phyloP scores from a whole-genome alignment of 2,113 vertebrate species.

The Callaeas wilsoni region DNA sequence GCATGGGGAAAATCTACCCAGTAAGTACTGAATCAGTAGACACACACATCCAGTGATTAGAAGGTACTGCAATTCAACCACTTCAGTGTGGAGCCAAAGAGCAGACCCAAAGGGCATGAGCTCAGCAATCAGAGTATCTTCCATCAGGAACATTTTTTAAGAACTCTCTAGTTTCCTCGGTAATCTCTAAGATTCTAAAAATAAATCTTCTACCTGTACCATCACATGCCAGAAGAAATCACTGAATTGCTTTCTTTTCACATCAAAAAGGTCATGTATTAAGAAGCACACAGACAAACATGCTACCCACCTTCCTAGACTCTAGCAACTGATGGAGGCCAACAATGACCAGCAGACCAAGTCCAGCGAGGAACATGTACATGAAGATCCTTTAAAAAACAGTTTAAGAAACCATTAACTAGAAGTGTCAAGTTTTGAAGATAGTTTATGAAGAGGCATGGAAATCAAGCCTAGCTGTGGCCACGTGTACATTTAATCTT shows the following conservation, averaged over 20 bases:
- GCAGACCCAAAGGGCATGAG: neutral
- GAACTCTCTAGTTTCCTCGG: neutral
- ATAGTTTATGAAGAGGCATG: neutral
- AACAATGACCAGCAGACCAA: conserved; percentile 87
- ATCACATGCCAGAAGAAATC: neutral
- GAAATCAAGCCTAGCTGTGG: neutral
- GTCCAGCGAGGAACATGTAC: conserved; percentile 95
- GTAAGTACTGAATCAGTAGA: neutral
- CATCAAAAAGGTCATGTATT: neutral
- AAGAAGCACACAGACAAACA: neutral
- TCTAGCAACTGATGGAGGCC: conserved; percentile 95
- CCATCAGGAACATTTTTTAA: neutral
- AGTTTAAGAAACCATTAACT: neutral
- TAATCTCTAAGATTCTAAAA: neutral
- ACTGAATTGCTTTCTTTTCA: neutral
- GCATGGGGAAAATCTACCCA: neutral
- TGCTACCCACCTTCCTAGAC: conserved; percentile 87
- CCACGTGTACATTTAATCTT: neutral
- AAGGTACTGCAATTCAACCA: neutral
- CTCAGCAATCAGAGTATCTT: neutral
- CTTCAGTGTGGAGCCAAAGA: neutral
- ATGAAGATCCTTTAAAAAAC: conserved; percentile 86
- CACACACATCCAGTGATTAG: neutral
- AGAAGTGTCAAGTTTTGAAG: neutral
- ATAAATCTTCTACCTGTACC: neutral